A percentile compares a stretch with the other conserved stretches of the same genome.
phyloP scores from a whole-genome alignment of 1,140 invertebrate genomes.

The Drosophila sproati region DNA sequence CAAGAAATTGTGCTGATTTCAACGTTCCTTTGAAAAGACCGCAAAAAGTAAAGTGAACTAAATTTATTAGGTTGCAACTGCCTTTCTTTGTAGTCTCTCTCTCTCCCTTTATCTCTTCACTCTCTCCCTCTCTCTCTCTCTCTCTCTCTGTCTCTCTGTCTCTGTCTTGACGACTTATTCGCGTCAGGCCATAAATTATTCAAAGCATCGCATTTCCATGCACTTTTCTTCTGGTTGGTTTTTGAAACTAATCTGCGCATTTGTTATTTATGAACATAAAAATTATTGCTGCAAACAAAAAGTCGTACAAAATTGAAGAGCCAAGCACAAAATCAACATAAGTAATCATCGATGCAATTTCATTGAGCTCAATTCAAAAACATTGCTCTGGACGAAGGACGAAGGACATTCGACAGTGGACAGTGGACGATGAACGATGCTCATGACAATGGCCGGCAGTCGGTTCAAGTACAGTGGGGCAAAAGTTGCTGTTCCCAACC shows the following conservation, averaged over 20 bases:
- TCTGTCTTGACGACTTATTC: slow-evolving; percentile 3
- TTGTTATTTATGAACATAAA: slow-evolving; percentile 70
- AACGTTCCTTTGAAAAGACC: slow-evolving; percentile 31
- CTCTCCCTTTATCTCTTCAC: too few relatives aligned
- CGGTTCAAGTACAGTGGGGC: slow-evolving; percentile 30
- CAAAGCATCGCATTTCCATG: slow-evolving; percentile 71
- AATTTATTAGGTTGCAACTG: slow-evolving; percentile 39
- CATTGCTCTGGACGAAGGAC: slow-evolving; percentile 47
- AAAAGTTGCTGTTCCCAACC: not conserved
- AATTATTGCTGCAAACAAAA: slow-evolving; percentile 47
- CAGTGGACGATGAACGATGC: slow-evolving; percentile 46
- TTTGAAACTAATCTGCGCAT: slow-evolving; percentile 36
- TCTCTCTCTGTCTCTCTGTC: too few relatives aligned
- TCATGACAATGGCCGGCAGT: slow-evolving; percentile 58
- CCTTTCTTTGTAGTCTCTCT: slow-evolving; percentile 40
- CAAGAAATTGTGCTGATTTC: slow-evolving; percentile 18
- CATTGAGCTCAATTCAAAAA: slow-evolving; percentile 80
- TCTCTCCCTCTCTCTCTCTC: too few relatives aligned
- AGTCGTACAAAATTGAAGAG: slow-evolving; percentile 51
- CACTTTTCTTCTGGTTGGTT: slow-evolving; percentile 36
- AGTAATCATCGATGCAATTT: slow-evolving; percentile 78
- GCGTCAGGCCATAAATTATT: slow-evolving; percentile 67
- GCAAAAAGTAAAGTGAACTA: not conserved
- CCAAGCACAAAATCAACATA: slow-evolving; percentile 70
- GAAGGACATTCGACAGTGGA: not conserved